Percentiles rank a stretch among this genome's conserved stretches.
Conservation (phyloP, 2,888 invertebrate species). For the Norana najaformis region DNA sequence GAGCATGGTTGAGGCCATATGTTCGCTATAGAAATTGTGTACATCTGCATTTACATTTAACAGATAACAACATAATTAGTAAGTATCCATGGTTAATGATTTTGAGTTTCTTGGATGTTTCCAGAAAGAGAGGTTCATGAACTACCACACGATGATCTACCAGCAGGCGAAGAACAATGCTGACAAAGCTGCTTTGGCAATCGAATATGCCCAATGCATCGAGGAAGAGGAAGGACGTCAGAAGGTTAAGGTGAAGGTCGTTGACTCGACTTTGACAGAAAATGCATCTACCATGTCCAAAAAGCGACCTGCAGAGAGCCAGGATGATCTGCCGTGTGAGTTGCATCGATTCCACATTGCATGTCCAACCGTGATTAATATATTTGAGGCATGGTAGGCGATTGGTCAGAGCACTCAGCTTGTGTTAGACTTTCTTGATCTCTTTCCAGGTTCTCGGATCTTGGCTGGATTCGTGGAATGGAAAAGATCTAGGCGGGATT, state of each 20-base stretch:
- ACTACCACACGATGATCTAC: slow-evolving; percentile 22
- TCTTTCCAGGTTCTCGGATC: too few species aligned
- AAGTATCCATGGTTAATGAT: background rate
- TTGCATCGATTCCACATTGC: background rate
- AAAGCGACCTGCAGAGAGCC: background rate
- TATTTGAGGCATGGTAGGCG: too few species aligned
- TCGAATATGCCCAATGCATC: background rate
- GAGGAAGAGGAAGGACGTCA: slow-evolving; percentile 26
- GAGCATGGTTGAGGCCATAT: too few species aligned
- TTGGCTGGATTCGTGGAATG: too few species aligned
- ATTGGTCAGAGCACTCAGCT: too few species aligned
- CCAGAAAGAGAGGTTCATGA: slow-evolving; percentile 25
- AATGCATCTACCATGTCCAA: background rate
- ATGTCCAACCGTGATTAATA: too few species aligned
- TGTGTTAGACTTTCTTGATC: background rate
- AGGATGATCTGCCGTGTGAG: background rate
- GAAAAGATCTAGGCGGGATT: too few species aligned
- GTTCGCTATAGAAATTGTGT: too few species aligned
- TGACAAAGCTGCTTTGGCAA: background rate
- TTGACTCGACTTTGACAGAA: background rate
- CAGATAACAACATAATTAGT: too few species aligned
- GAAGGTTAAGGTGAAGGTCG: background rate
- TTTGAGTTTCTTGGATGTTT: background rate
- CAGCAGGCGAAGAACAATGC: background rate
- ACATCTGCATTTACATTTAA: too few species aligned